Evolutionary conservation across 2,888 invertebrate species (phyloP), one percentile per base, ranked within the genome.

Genomic region (Nymphalis polychloros): DNA sequence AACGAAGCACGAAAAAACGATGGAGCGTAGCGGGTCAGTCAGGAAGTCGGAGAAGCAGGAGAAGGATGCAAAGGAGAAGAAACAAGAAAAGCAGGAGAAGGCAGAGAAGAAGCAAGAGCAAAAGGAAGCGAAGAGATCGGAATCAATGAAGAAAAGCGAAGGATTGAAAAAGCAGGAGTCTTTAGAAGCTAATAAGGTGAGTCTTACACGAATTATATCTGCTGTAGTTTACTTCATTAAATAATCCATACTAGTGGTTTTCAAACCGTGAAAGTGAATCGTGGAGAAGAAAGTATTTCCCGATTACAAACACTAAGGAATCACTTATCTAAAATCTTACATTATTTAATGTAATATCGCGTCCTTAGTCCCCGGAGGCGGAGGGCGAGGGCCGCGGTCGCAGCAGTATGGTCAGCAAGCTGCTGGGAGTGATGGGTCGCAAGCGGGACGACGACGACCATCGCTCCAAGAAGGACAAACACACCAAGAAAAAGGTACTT

Each of bases 321-420:
- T 41, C 41, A 41, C 13, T 35, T 35, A 8, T 35, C 8, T 35
- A 35, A 35, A 8, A 3, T 3, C 41, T 13, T 41, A 41, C 4
- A 41, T 49, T 3, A 19, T n/a, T n/a, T n/a, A 49, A 19, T 19
- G n/a, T 17, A 16, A 55, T 41, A 10, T 59, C 41, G 35, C 8
- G 2, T 19, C 17, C 65, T 0, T 79, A 89, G 90, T 85, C 86
- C 2, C 86, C 88, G 49, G 89, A 89, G 55, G 76, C 76, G 41
- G 86, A 84, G 67, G 75, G 71, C n/a, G 79, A 77, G 75, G 23
- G 35, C 13, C 53, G 50, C 23, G 76, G 79, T 53, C 84, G 84
- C 77, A 89, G 84, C 79, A 90, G 91, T 75, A 89, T 92, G 90
- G 91, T 92, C 53, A 89, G 90, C 84, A 91, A 91, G 69, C 82